phyloP scores from a whole-genome alignment of 1,140 invertebrate species.

The Meloidogyne exigua region DNA sequence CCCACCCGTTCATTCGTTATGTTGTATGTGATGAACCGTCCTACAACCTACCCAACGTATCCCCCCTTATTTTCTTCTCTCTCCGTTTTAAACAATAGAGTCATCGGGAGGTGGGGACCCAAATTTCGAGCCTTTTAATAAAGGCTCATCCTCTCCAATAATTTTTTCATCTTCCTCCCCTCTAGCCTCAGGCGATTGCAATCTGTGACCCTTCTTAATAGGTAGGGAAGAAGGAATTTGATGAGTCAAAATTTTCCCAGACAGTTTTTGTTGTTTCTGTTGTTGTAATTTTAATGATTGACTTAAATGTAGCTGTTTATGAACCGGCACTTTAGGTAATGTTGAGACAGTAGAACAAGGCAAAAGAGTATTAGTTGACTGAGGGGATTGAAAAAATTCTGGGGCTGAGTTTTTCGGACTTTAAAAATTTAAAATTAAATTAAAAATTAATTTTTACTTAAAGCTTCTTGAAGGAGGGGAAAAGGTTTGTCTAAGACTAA shows the following conservation, averaged over 20 bases:
- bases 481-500: neutral
- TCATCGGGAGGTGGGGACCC: neutral
- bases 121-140: neutral
- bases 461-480: neutral
- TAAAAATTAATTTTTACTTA: neutral
- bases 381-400: neutral
- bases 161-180: neutral
- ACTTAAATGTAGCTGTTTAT: conserved; percentile 11
- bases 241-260: neutral
- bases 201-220: neutral
- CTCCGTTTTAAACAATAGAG: neutral
- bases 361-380: neutral
- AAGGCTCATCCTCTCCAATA: neutral
- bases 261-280: neutral
- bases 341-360: neutral
- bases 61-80: neutral
- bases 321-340: conserved; percentile 12
- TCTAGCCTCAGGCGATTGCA: neutral
- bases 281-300: conserved; percentile 14
- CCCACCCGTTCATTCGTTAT: no score
- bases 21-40: no score
- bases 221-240: neutral
- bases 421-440: neutral
- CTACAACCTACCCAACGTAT: no score
- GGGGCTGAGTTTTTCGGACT: neutral